Percentiles rank a stretch among this genome's conserved stretches.
Conservation (phyloP, 2,113 vertebrate genomes). For the Vidua chalybeata region DNA sequence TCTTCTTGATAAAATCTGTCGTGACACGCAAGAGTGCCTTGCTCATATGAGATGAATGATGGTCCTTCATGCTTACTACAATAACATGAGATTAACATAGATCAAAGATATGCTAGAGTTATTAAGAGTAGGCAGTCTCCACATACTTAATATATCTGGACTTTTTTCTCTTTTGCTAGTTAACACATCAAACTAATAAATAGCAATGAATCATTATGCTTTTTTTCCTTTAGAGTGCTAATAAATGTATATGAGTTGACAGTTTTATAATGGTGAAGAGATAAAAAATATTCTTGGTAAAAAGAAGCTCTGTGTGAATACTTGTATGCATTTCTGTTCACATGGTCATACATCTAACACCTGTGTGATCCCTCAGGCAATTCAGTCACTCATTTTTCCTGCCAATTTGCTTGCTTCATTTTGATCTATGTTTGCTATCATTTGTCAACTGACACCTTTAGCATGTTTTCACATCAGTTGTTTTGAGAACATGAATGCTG, state of each 20-base stretch:
- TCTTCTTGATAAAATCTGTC: constrained; percentile 36
- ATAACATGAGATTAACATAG: constrained; percentile 28
- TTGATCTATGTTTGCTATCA: constrained; percentile 68
- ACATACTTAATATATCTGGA: neutral
- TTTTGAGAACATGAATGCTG: constrained; percentile 22
- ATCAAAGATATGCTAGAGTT: constrained; percentile 34
- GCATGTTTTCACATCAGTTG: constrained; percentile 61
- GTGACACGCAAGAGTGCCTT: neutral
- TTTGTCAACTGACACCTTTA: constrained; percentile 65
- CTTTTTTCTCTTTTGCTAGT: constrained; percentile 13
- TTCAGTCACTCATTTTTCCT: constrained; percentile 55
- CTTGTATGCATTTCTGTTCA: constrained; percentile 32
- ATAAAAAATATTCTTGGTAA: constrained; percentile 28
- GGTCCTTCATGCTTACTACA: constrained; percentile 16
- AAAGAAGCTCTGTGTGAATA: constrained; percentile 1
- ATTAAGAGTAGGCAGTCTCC: constrained; percentile 13
- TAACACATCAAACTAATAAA: constrained; percentile 53
- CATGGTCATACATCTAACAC: constrained; percentile 54
- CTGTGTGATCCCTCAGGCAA: constrained; percentile 67
- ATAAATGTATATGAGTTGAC: constrained; percentile 28
- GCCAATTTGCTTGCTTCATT: constrained; percentile 62
- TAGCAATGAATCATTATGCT: constrained; percentile 30
- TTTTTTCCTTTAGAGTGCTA: neutral
- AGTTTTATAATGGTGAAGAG: constrained; percentile 39
- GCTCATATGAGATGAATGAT: neutral